A percentile compares a stretch with the other conserved stretches of the same genome.
These are phyloP conservation scores for Xanthorhoe spadicearia DNA, from an alignment of 2,888 invertebrate genomes.

Conservation along the genomic window DNA sequence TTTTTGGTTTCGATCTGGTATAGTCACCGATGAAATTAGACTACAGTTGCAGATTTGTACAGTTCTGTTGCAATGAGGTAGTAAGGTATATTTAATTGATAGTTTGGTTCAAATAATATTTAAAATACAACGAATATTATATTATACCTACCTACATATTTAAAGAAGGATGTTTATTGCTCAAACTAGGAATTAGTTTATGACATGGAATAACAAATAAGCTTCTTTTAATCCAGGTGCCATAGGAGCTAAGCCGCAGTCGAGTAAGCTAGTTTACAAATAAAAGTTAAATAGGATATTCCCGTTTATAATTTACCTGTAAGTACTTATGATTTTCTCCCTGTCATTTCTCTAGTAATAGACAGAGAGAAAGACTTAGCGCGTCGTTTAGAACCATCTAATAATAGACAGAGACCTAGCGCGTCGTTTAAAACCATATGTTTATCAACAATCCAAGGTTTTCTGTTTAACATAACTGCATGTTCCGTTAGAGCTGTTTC, in stretches of 20 bases:
- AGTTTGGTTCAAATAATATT: no score
- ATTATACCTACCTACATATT: no score
- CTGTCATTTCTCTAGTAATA: background rate
- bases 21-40: background rate
- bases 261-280: no score
- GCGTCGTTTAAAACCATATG: background rate
- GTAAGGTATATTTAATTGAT: no score
- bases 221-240: no score
- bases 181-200: no score
- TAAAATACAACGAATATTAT: no score
- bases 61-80: no score
- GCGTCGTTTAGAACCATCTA: background rate
- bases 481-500: conserved; percentile 27
- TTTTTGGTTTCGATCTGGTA: background rate
- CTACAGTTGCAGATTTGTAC: background rate
- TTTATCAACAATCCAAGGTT: conserved; percentile 5
- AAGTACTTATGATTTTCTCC: background rate
- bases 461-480: conserved; percentile 21
- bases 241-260: no score
- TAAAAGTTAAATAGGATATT: background rate
- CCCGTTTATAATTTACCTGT: background rate
- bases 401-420: background rate
- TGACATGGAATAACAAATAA: no score
- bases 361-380: background rate
- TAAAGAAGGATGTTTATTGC: no score